These are phyloP conservation scores for Cyprinodon variegatus DNA, from an alignment of 2,113 vertebrate species.

Conservation along the genomic window DNA sequence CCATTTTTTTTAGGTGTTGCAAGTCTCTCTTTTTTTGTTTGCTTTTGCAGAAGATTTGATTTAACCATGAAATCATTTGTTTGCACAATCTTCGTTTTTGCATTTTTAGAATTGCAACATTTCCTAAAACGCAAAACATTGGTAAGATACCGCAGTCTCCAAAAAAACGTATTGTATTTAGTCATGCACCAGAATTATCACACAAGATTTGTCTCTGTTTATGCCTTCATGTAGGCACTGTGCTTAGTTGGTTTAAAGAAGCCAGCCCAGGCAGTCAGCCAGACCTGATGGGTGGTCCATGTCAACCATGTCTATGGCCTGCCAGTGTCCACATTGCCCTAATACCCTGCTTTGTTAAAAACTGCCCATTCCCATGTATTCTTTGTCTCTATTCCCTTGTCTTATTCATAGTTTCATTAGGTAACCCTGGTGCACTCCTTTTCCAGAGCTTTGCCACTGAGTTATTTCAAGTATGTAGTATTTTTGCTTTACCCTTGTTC, in stretches of 20 bases:
- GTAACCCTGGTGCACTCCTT: neutral
- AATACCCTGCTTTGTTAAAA: conserved; percentile 15
- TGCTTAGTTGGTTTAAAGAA: conserved; percentile 35
- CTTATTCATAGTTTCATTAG: neutral
- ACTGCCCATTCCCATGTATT: conserved; percentile 13
- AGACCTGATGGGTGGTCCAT: conserved; percentile 76
- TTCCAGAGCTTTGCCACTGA: neutral
- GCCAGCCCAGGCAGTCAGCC: conserved; percentile 57
- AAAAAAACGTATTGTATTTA: neutral
- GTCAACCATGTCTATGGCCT: conserved; percentile 45
- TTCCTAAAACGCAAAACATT: too few relatives aligned
- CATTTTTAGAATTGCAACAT: too few relatives aligned
- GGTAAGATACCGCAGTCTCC: too few relatives aligned
- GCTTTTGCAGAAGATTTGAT: too few relatives aligned
- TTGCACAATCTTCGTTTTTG: too few relatives aligned
- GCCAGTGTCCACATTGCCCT: conserved; percentile 32
- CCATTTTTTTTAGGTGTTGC: too few relatives aligned
- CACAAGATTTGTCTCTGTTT: conserved; percentile 30
- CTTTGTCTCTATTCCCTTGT: conserved; percentile 7
- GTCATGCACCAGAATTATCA: conserved; percentile 39
- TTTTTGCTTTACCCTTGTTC: neutral
- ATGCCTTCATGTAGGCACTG: conserved; percentile 42
- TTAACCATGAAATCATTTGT: too few relatives aligned
- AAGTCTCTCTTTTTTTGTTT: too few relatives aligned
- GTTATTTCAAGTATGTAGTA: neutral